Evolutionary conservation across 2,797 vertebrate genomes (phyloP).

Genomic region (Xiphophorus birchmanni): DNA sequence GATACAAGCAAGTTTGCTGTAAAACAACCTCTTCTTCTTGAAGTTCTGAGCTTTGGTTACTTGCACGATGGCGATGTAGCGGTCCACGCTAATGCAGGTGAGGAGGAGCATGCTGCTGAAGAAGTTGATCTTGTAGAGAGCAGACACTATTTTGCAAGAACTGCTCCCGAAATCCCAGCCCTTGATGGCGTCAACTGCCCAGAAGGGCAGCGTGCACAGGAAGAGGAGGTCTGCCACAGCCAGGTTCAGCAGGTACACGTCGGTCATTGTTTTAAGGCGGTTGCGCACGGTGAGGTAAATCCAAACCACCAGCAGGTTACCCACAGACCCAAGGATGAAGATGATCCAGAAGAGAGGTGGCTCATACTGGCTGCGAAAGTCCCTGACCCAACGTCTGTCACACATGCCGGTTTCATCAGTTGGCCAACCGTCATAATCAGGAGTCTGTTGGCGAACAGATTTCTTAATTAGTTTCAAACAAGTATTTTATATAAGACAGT

Average conservation of each 20-base stretch:
- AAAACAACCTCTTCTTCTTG: slow-evolving; percentile 80
- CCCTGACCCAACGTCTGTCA: slow-evolving; percentile 69
- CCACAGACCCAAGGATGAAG: slow-evolving; percentile 83
- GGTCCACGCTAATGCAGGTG: slow-evolving; percentile 90
- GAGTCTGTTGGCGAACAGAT: slow-evolving; percentile 44
- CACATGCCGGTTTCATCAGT: slow-evolving; percentile 63
- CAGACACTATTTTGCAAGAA: slow-evolving; percentile 85
- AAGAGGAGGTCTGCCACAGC: slow-evolving; percentile 91
- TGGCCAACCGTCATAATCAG: fast-evolving
- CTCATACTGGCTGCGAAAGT: slow-evolving; percentile 80
- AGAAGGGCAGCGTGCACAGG: slow-evolving; percentile 88
- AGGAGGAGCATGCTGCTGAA: slow-evolving; percentile 90
- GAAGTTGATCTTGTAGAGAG: slow-evolving; percentile 90
- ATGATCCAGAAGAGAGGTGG: slow-evolving; percentile 86
- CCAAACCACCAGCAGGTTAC: slow-evolving; percentile 86
- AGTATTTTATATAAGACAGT: background rate
- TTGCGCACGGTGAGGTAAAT: slow-evolving; percentile 84
- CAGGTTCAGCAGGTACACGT: slow-evolving; percentile 88
- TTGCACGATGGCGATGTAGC: slow-evolving; percentile 87
- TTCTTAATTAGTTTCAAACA: slow-evolving; percentile 1
- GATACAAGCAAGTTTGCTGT: slow-evolving; percentile 82
- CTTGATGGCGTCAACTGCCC: slow-evolving; percentile 80
- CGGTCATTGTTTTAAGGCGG: slow-evolving; percentile 88
- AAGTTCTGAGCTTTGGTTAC: slow-evolving; percentile 83
- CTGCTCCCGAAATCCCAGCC: slow-evolving; percentile 82